Conservation (phyloP, 1,140 invertebrate species). For the Drosophila biarmipes region DNA sequence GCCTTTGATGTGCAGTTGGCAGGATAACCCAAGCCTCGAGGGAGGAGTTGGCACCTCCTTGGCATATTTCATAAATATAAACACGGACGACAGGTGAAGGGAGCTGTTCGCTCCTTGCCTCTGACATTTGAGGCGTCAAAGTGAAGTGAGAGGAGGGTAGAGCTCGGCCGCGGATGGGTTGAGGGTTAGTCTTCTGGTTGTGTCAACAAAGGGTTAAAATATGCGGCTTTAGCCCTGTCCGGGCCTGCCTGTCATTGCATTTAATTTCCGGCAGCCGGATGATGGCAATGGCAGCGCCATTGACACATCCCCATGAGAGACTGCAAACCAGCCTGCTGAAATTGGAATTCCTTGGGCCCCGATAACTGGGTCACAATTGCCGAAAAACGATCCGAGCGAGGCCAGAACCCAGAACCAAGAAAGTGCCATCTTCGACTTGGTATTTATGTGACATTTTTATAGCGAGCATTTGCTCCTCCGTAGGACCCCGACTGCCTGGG, state of each 20-base stretch:
- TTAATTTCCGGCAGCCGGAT: constrained; percentile 73
- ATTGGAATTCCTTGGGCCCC: constrained; percentile 67
- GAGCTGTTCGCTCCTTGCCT: constrained; percentile 31
- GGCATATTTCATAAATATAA: constrained; percentile 63
- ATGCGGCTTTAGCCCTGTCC: constrained; percentile 43
- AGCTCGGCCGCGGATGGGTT: constrained; percentile 2
- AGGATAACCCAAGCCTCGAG: constrained; percentile 23
- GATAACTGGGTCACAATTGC: constrained; percentile 67
- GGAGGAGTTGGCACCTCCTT: constrained; percentile 44
- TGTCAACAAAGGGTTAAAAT: constrained; percentile 71
- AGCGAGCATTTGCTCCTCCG: constrained; percentile 51
- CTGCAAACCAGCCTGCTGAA: constrained; percentile 34
- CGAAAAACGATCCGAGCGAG: constrained; percentile 44
- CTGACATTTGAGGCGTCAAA: constrained; percentile 46
- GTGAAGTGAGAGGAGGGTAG: constrained; percentile 7
- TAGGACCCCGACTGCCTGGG: constrained; percentile 32
- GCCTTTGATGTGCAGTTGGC: constrained; percentile 68
- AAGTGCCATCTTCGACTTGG: constrained; percentile 63
- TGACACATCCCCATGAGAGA: constrained; percentile 47
- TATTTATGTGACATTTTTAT: constrained; percentile 82
- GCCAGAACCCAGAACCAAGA: constrained; percentile 31
- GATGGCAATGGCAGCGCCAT: constrained; percentile 61
- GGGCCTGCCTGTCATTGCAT: constrained; percentile 69
- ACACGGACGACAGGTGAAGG: constrained; percentile 56
- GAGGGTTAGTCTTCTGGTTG: constrained; percentile 25